Conservation (phyloP, 2,113 vertebrate species). For the Burhinus oedicnemus region DNA sequence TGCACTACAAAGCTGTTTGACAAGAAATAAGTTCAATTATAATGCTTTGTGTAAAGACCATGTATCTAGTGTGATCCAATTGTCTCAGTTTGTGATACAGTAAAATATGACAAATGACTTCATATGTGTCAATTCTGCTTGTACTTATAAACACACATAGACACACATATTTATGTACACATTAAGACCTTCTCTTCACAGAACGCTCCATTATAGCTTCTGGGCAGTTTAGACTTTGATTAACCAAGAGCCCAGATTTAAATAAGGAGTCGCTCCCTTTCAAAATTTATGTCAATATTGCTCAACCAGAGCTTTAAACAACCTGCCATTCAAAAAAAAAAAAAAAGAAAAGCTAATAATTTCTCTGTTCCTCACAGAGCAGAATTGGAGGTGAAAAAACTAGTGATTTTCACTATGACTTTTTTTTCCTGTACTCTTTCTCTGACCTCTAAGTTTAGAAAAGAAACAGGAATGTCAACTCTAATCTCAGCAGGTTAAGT, state of each 20-base stretch:
- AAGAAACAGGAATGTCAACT: neutral
- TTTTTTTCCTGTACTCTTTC: neutral
- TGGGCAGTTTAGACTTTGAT: neutral
- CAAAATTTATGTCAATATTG: neutral
- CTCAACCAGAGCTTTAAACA: neutral
- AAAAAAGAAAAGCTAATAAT: neutral
- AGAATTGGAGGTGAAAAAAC: neutral
- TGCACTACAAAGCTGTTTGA: neutral
- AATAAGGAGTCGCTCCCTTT: neutral
- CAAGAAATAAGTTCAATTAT: neutral
- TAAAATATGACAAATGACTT: neutral
- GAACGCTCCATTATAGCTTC: neutral
- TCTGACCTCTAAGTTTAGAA: neutral
- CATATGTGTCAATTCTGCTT: neutral
- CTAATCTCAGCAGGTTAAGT: neutral
- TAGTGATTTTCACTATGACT: neutral
- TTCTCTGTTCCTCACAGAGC: neutral
- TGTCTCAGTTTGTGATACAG: neutral
- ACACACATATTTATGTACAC: neutral
- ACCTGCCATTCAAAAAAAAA: neutral
- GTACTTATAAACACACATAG: neutral
- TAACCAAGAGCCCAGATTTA: neutral
- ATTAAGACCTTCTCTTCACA: neutral
- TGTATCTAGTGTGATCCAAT: neutral
- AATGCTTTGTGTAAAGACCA: neutral